Evolutionary conservation across 2,888 invertebrate genomes (phyloP), one percentile per base, ranked within the genome.

Genomic region (Noctua fimbriata): DNA sequence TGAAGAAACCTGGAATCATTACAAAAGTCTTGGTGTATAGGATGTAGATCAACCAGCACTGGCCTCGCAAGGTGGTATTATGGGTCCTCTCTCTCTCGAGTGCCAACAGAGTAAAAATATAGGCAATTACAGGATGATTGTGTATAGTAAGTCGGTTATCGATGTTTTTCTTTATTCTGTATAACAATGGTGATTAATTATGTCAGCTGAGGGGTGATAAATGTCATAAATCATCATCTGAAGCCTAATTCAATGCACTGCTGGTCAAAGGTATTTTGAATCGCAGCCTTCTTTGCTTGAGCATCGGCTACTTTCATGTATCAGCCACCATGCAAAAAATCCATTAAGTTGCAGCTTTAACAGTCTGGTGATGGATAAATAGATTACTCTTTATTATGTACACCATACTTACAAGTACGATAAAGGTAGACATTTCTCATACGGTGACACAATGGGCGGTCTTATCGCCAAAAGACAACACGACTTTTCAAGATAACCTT

Each of bases 1-100:
- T 92, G n/a, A 93, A 65, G 69, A 94, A 94, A 5, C 93, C 95
- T 95, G 89, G 44, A 93, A 92, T 58, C 16, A 60, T n/a, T 32
- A 52, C 36, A 55, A 52, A 18, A 4, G 9, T 41, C 14, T 28
- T 28, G 21, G 16, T 67, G 67, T 44, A 63, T 9, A 63, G 16
- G 28, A 60, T 16, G 28, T 63, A 18, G 0, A 32, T 18, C 10
- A 28, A 32, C 28, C 1, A 16, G 16, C 16, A 28, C 32, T 58
- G 28, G 16, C 7, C 28, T 18, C 16, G 60, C 2, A 24, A 7
- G 2, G 14, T 28, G 58, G 16, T 41, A 28, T 28, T 16, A 28
- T 28, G 28, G 60, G 28, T 6, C n/a, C n/a, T 58, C 14, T n/a
- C n/a, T 36, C 36, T 36, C 63, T 4, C 14, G 0, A 21, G 21